phyloP scores from a whole-genome alignment of 2,797 vertebrate species.

The Sebastes nivosus region DNA sequence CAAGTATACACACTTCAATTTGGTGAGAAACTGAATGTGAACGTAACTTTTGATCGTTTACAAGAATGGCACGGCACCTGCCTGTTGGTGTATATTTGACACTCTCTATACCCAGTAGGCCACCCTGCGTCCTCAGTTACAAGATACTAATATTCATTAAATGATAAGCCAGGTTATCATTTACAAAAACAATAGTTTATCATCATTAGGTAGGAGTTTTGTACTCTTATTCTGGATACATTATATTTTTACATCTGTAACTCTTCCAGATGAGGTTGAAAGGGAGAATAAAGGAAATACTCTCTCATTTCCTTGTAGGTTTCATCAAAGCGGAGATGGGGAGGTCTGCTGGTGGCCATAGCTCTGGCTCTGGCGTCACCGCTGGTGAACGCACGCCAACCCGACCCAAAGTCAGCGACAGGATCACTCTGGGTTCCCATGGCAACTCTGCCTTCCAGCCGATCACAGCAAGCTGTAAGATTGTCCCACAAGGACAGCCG shows the following conservation, averaged over 20 bases:
- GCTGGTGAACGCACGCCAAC: conserved; percentile 91
- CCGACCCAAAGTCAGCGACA: conserved; percentile 87
- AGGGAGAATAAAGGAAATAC: not conserved
- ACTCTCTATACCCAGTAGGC: not conserved
- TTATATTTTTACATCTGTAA: not conserved
- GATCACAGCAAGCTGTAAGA: conserved; percentile 98
- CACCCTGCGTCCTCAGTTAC: not conserved
- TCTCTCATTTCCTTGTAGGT: conserved; percentile 65
- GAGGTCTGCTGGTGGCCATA: conserved; percentile 81
- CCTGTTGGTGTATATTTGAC: not conserved
- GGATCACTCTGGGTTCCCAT: conserved; percentile 92
- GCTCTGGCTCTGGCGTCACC: conserved; percentile 50
- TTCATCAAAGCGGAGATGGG: conserved; percentile 85
- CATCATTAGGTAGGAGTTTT: not conserved
- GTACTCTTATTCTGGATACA: not conserved
- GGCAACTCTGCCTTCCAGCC: conserved; percentile 98
- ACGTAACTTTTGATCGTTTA: not conserved
- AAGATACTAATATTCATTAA: too few species aligned
- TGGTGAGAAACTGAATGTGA: not conserved
- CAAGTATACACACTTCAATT: not conserved
- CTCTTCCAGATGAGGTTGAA: not conserved
- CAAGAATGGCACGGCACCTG: not conserved
- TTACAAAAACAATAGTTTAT: too few species aligned
- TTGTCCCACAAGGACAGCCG: conserved; percentile 91
- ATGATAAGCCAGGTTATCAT: too few species aligned